Base-by-base conservation (phyloP, 2,888 invertebrate genomes). In the Dimorphilus gyrociliatus region DNA sequence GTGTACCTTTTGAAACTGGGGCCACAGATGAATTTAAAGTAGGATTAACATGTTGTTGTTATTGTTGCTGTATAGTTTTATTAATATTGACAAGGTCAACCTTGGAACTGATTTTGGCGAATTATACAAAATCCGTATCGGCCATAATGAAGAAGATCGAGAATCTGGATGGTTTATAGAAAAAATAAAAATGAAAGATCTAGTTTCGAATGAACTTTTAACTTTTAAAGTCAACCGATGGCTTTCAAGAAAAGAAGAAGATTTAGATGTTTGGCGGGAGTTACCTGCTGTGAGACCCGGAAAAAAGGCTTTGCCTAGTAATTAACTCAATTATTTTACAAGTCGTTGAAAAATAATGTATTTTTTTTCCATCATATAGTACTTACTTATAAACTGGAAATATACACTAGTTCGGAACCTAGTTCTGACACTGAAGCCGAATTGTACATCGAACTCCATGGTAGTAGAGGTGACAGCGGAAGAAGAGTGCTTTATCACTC, bases 201-300 rank as follows among this genome's bases (percentile, higher is more conserved):
- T 38, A 23, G 29, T 25, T 3, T 32, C 37, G 2, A 34, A 33
- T 5, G 43, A 51, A 27, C 32, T 38, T 13, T 35, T 47, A 12
- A 34, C 33, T n/a, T 48, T 51, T 38, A 38, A 43, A 19, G 44
- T 44, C 12, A 37, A 43, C 23, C 44, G 50, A 15, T 54, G 55
- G 55, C 30, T 58, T 37, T 52, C 53, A 5, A 32, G 48, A 14
- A 33, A 40, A n/a, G 36, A 51, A n/a, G 52, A 51, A 15, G 55
- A 57, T 30, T 29, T 36, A 8, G 53, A 54, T 24, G 44, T 51
- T 23, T 48, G 51, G 47, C 37, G 54, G 28, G 58, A 58, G 37
- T 35, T 53, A 19, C 51, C 58, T 14, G 52, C 46, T 2, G 39
- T 45, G n/a, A 35, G 41, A 27, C 46, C 44, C 8, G 51, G 48